These are phyloP conservation scores for Vidua chalybeata DNA, from an alignment of 2,113 vertebrate genomes.

Conservation along the genomic window DNA sequence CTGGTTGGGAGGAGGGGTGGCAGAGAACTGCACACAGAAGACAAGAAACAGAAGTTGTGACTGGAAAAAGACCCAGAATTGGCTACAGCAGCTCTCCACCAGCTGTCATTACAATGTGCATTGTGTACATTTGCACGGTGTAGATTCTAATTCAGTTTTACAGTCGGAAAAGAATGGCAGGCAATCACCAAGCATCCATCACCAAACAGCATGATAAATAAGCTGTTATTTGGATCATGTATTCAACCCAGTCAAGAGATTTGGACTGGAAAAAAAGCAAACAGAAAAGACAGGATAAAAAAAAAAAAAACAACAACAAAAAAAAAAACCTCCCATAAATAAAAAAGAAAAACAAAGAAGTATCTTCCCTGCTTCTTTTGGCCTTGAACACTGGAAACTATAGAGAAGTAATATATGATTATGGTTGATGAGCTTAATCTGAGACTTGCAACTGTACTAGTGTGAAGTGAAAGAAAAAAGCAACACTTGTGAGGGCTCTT, in stretches of 20 bases:
- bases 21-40: not conserved
- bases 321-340: not conserved
- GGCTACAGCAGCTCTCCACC: constrained; percentile 57
- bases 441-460: not conserved
- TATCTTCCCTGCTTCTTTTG: not conserved
- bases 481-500: not conserved
- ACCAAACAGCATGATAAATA: constrained; percentile 65
- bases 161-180: constrained; percentile 57
- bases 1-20: not conserved
- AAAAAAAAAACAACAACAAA: not conserved
- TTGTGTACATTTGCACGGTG: constrained; percentile 66
- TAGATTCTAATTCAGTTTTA: constrained; percentile 72
- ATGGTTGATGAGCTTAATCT: not conserved
- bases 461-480: not conserved
- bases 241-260: constrained; percentile 51
- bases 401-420: not conserved
- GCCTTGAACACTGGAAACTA: not conserved
- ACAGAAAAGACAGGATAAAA: not conserved
- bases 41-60: constrained; percentile 67
- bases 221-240: constrained; percentile 50
- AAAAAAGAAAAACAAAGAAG: not conserved
- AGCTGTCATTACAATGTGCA: constrained; percentile 65
- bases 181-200: constrained; percentile 62
- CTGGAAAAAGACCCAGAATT: constrained; percentile 45
- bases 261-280: not conserved